These are phyloP conservation scores for Rotaria sp. DNA, from an alignment of 2,888 invertebrate species.

Conservation along the genomic window DNA sequence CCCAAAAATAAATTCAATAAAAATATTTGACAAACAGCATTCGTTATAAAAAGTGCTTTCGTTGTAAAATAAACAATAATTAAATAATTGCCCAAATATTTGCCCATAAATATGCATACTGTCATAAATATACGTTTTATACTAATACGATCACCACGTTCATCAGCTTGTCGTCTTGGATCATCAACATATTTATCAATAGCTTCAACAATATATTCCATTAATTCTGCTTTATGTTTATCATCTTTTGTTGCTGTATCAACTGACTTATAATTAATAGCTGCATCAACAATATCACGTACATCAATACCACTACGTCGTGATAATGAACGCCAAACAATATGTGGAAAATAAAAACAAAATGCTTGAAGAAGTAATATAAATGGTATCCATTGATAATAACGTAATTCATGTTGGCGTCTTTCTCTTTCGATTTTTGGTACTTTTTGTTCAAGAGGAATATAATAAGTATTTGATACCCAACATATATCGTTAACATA, in stretches of 20 bases:
- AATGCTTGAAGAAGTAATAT: constrained; percentile 40
- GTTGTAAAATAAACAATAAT: constrained; percentile 40
- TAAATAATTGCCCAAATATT: constrained; percentile 40
- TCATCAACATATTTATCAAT: constrained; percentile 41
- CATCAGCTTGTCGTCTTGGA: constrained; percentile 38
- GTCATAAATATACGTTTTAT: constrained; percentile 34
- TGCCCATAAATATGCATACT: constrained; percentile 36
- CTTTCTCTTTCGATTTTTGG: constrained; percentile 38
- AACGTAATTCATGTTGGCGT: constrained; percentile 37
- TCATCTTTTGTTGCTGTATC: constrained; percentile 39
- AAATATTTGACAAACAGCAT: constrained; percentile 39
- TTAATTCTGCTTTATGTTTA: constrained; percentile 38
- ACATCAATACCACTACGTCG: constrained; percentile 40
- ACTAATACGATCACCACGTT: constrained; percentile 5
- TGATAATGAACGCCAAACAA: constrained; percentile 40
- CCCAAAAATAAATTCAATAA: constrained; percentile 39
- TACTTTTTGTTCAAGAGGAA: constrained; percentile 40
- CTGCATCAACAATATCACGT: constrained; percentile 40
- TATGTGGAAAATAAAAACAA: constrained; percentile 41
- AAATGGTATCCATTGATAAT: constrained; percentile 41
- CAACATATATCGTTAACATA: constrained; percentile 41
- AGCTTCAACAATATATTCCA: constrained; percentile 40
- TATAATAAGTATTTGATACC: constrained; percentile 41
- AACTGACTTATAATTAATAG: constrained; percentile 39
- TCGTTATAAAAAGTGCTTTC: constrained; percentile 36